Conservation (phyloP, 2,797 vertebrate genomes). For the Rhabdophis nuchalis region DNA sequence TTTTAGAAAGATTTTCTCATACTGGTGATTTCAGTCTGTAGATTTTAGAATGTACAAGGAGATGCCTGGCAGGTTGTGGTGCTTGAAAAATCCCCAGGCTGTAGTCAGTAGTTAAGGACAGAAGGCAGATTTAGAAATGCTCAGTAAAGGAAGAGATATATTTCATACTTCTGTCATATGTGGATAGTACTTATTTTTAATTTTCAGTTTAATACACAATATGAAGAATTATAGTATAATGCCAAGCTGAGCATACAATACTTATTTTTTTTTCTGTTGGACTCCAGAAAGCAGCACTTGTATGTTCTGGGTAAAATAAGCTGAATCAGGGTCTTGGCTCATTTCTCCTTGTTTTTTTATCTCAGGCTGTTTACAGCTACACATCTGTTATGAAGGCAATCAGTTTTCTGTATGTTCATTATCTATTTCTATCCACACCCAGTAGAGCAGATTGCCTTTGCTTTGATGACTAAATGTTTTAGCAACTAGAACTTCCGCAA, state of each 20-base stretch:
- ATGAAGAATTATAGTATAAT: neutral
- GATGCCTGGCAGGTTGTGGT: neutral
- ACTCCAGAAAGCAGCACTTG: neutral
- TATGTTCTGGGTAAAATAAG: neutral
- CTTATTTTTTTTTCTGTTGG: too few relatives aligned
- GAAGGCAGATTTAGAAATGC: neutral
- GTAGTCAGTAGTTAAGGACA: neutral
- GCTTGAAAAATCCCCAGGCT: neutral
- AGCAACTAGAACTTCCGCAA: slow-evolving; percentile 8
- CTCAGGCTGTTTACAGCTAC: neutral
- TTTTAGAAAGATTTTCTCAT: neutral
- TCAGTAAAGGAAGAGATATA: neutral
- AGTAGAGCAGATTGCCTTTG: neutral
- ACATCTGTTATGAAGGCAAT: neutral
- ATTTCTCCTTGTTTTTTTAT: neutral
- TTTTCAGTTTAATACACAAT: neutral
- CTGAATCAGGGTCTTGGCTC: too few relatives aligned
- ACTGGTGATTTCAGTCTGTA: neutral
- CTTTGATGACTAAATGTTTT: slow-evolving; percentile 19
- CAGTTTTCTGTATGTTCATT: slow-evolving; percentile 17
- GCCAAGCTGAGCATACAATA: neutral
- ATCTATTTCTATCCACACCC: slow-evolving; percentile 15
- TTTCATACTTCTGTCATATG: neutral
- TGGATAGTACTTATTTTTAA: neutral
- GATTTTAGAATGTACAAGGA: neutral